phyloP scores from a whole-genome alignment of 2,888 invertebrate species.

The Beris chalybata region DNA sequence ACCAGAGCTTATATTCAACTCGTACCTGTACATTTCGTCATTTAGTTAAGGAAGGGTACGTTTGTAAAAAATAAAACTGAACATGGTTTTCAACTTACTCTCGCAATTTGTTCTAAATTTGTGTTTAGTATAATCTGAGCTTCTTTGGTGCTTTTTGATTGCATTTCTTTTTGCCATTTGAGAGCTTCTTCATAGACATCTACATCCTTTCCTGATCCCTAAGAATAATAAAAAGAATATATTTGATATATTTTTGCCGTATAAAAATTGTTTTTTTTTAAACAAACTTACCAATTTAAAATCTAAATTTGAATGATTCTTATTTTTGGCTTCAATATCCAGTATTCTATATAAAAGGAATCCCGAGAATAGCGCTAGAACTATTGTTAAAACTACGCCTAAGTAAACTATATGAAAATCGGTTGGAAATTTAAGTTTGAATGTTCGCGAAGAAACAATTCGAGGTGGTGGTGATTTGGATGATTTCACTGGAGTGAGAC shows the following conservation, averaged over 20 bases:
- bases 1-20: too few species aligned
- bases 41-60: too few species aligned
- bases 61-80: too few species aligned
- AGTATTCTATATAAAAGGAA: slow-evolving; percentile 54
- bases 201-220: slow-evolving; percentile 58
- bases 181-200: slow-evolving; percentile 67
- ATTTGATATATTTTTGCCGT: background rate
- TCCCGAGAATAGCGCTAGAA: slow-evolving; percentile 52
- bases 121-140: slow-evolving; percentile 74
- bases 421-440: slow-evolving; percentile 48
- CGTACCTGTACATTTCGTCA: too few species aligned
- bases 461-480: slow-evolving; percentile 33
- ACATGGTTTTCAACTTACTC: slow-evolving; percentile 59
- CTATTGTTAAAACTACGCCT: slow-evolving; percentile 50
- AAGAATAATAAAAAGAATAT: slow-evolving; percentile 19
- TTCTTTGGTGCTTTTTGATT: slow-evolving; percentile 71
- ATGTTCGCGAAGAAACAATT: slow-evolving; percentile 33
- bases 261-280: background rate
- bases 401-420: slow-evolving; percentile 53
- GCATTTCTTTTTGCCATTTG: slow-evolving; percentile 70
- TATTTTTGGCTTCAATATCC: slow-evolving; percentile 54
- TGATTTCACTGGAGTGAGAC: slow-evolving; percentile 29
- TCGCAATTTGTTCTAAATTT: slow-evolving; percentile 79
- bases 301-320: slow-evolving; percentile 51
- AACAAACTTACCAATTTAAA: slow-evolving; percentile 52